phyloP scores from a whole-genome alignment of 2,113 vertebrate genomes.

The Ptilonorhynchus violaceus region DNA sequence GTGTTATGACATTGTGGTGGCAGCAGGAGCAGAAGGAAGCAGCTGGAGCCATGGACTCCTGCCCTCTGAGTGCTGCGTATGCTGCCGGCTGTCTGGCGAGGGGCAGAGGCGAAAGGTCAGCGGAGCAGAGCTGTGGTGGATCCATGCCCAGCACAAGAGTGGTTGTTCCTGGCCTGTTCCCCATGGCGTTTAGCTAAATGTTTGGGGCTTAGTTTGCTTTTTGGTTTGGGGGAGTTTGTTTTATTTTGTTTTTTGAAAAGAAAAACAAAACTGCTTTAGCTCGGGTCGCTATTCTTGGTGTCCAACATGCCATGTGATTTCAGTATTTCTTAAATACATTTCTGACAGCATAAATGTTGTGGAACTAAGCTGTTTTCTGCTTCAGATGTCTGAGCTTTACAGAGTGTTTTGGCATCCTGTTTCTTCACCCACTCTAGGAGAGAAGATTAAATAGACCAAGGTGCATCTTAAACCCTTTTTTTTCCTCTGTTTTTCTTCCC shows the following conservation, averaged over 20 bases:
- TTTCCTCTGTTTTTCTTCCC: background rate
- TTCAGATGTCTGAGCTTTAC: background rate
- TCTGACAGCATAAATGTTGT: background rate
- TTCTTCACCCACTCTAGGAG: background rate
- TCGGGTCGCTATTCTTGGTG: background rate
- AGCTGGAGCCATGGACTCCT: conserved; percentile 32
- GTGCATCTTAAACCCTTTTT: background rate
- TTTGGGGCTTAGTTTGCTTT: background rate
- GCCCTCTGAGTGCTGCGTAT: background rate
- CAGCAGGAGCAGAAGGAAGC: conserved; percentile 25
- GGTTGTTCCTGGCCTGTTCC: background rate
- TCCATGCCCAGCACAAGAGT: background rate
- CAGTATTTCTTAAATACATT: background rate
- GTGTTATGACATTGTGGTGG: conserved; percentile 23
- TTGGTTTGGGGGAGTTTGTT: background rate
- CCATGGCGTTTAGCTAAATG: background rate
- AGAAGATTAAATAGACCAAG: background rate
- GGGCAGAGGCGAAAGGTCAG: background rate
- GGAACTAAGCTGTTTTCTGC: background rate
- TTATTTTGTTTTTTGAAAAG: background rate
- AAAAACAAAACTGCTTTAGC: background rate
- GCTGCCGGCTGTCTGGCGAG: background rate
- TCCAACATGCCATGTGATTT: background rate
- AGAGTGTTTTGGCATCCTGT: background rate
- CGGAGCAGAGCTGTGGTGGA: background rate